Base-by-base conservation (phyloP, 1,140 invertebrate species). In the Ips typographus region DNA sequence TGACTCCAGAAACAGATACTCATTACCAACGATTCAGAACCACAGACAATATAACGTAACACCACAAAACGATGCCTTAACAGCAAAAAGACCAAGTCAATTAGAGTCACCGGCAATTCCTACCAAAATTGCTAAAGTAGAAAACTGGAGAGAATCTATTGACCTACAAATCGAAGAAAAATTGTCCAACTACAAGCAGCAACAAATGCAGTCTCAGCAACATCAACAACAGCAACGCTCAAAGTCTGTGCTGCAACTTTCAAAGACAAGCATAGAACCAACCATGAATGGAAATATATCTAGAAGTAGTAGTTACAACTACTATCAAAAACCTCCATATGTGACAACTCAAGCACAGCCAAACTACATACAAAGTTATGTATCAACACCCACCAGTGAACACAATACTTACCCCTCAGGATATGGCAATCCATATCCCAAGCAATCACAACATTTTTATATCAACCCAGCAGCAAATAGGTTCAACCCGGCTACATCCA, bases 161-260 rank as follows among this genome's bases (percentile, higher is more conserved):
- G 84, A 87, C 68, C 80, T 84, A 60, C 83, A 86, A 74, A 85
- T 85, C 7, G 84, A 86, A 52, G 82, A 86, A 68, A 82, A 81
- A 58, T 72, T 87, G 36, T 42, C 63, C 1, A 79, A 80, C 0
- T 76, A 77, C 0, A 78, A 78, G 55, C 75, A 74, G 57, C 74
- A 75, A 59, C 70, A 72, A 59, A 65, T 73, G 43, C 6, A 41
- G 59, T 67, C 74, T 58, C 62, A 62, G 7, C 68, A 73, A 58
- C 68, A 57, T 52, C 60, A 71, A 63, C 62, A 58, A 55, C 69
- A 59, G 55, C 65, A 63, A 8, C 44, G n/a, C n/a, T 7, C 40
- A 1, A 53, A 66, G 22, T 40, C 64, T 2, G 47, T 55, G 47
- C 37, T 55, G 40, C 53, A 58, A 36, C 53, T 49, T 40, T 43